Conservation (phyloP, 2,113 vertebrate genomes). For the Anhinga rufa region DNA sequence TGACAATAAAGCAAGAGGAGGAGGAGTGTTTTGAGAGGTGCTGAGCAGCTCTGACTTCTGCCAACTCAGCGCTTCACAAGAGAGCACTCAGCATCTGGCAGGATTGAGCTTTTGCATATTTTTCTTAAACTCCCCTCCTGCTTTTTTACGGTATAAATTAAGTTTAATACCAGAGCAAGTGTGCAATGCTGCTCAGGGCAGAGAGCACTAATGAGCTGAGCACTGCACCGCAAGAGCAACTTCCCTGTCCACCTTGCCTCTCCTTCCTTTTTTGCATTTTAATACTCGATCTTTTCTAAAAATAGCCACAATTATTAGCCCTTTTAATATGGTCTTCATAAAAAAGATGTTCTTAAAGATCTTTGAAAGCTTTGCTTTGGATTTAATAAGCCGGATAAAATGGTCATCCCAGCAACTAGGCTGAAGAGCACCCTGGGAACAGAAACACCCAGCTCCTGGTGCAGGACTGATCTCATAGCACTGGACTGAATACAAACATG, state of each 20-base stretch:
- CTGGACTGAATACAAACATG: neutral
- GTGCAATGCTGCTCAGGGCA: neutral
- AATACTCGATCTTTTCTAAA: neutral
- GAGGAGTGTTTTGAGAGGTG: neutral
- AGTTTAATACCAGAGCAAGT: neutral
- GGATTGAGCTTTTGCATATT: neutral
- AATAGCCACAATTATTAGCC: neutral
- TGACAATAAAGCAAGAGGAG: neutral
- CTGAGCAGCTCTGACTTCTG: neutral
- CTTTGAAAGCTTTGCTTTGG: neutral
- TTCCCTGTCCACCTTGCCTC: neutral
- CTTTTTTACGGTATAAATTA: neutral
- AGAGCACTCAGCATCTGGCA: conserved; percentile 15
- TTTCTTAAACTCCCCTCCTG: neutral
- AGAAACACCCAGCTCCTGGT: neutral
- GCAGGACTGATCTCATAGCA: neutral
- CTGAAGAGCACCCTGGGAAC: neutral
- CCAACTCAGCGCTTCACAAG: neutral
- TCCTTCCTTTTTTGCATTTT: neutral
- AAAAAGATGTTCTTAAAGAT: neutral
- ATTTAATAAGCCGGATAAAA: neutral
- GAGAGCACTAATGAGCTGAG: neutral
- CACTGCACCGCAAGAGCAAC: neutral
- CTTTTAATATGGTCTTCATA: neutral
- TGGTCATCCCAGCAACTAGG: neutral